These are phyloP conservation scores for Lissocephala sabroskyi DNA, from an alignment of 2,888 invertebrate species.

Conservation along the genomic window DNA sequence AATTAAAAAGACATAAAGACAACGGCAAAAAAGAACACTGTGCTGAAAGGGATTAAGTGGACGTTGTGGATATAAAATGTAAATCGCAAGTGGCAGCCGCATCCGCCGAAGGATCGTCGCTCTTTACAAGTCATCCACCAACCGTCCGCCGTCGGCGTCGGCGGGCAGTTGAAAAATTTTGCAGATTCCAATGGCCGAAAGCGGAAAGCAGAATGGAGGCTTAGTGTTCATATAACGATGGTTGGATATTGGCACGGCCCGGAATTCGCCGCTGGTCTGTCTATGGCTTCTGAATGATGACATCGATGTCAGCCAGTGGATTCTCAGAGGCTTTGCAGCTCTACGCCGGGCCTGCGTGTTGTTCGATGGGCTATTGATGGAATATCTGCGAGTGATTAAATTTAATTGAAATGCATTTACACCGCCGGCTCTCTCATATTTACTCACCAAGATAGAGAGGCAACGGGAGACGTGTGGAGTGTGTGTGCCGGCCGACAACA, in stretches of 20 bases:
- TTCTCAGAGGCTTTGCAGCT: too few relatives aligned
- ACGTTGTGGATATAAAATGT: conserved; percentile 8
- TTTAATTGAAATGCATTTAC: background rate
- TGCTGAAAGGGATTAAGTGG: conserved; percentile 10
- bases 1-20: too few relatives aligned
- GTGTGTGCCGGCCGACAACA: too few relatives aligned
- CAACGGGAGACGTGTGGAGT: too few relatives aligned
- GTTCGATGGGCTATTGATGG: too few relatives aligned
- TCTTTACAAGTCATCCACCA: too few relatives aligned
- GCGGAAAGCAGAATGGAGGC: too few relatives aligned
- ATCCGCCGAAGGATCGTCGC: background rate
- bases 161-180: background rate
- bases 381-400: background rate
- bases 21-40: background rate
- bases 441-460: too few relatives aligned
- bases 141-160: background rate
- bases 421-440: too few relatives aligned
- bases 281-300: background rate
- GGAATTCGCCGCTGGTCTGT: too few relatives aligned
- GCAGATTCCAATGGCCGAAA: background rate
- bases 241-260: background rate
- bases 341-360: too few relatives aligned
- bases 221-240: background rate
- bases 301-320: background rate
- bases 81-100: background rate